These are phyloP conservation scores for Nomada hirtipes DNA, from an alignment of 2,888 invertebrate species.

Conservation along the genomic window DNA sequence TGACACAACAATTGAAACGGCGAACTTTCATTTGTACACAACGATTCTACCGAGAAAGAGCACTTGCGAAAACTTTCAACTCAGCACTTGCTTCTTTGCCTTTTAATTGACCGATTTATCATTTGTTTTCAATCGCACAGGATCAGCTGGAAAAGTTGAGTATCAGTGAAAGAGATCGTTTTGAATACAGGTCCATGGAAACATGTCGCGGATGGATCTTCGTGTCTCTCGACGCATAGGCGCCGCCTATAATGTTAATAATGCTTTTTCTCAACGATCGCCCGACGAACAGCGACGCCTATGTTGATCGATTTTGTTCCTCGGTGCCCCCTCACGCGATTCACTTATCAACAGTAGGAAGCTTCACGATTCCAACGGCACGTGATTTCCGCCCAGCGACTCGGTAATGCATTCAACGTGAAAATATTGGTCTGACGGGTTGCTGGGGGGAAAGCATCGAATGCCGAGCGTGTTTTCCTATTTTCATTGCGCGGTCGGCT, in stretches of 20 bases:
- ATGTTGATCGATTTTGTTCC: slow-evolving; percentile 50
- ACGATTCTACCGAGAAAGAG: neutral
- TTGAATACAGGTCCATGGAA: slow-evolving; percentile 47
- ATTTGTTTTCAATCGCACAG: no score
- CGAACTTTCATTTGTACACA: neutral
- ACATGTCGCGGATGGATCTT: slow-evolving; percentile 50
- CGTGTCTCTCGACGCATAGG: slow-evolving; percentile 58
- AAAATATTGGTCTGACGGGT: neutral
- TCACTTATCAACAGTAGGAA: slow-evolving; percentile 61
- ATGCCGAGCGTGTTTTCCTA: slow-evolving; percentile 57
- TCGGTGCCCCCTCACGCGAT: slow-evolving; percentile 57
- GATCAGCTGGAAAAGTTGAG: slow-evolving; percentile 52
- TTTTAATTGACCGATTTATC: neutral
- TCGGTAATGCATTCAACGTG: neutral
- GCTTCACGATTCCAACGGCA: slow-evolving; percentile 61
- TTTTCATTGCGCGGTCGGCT: slow-evolving; percentile 55
- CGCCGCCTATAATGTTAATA: slow-evolving; percentile 35
- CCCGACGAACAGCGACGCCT: slow-evolving; percentile 54
- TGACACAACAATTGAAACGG: neutral
- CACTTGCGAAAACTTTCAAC: neutral
- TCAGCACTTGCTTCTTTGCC: neutral
- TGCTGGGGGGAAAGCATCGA: slow-evolving; percentile 51
- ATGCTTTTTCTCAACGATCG: no score
- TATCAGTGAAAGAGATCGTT: slow-evolving; percentile 31
- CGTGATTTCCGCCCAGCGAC: slow-evolving; percentile 24